A percentile compares a stretch with the other conserved stretches of the same genome.
Conservation (phyloP, 2,888 invertebrate genomes). For the Mongoloraphidia duomilia region DNA sequence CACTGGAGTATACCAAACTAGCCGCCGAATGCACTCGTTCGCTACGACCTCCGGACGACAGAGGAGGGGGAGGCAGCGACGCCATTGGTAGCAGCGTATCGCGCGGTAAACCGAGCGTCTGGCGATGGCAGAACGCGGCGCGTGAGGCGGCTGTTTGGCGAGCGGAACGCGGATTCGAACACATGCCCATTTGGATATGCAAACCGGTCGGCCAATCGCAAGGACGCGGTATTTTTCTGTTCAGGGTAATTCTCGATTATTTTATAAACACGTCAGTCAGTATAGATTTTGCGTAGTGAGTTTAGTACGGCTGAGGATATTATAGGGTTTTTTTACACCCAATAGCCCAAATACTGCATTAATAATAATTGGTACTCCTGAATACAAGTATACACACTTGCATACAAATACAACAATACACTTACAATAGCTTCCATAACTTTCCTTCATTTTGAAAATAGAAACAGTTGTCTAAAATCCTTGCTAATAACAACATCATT, state of each 20-base stretch:
- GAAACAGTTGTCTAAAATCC: too few relatives aligned
- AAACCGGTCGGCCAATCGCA: constrained; percentile 79
- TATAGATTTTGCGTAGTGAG: background rate
- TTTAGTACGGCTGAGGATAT: too few relatives aligned
- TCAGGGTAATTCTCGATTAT: constrained; percentile 40
- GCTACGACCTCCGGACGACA: constrained; percentile 22
- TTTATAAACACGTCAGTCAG: background rate
- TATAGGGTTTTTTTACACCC: too few relatives aligned
- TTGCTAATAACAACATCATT: too few relatives aligned
- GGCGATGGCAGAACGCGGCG: too few relatives aligned
- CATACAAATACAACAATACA: too few relatives aligned
- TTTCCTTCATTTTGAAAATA: too few relatives aligned
- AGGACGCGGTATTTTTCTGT: constrained; percentile 69
- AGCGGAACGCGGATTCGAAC: constrained; percentile 15
- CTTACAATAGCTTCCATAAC: too few relatives aligned
- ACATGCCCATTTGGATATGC: constrained; percentile 63
- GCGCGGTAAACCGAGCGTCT: background rate
- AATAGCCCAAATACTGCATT: too few relatives aligned
- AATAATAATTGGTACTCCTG: too few relatives aligned
- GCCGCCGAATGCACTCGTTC: constrained; percentile 60
- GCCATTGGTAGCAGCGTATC: constrained; percentile 16
- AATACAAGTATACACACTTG: too few relatives aligned
- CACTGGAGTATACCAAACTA: constrained; percentile 69
- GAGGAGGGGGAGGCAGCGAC: constrained; percentile 31
- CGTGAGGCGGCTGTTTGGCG: too few relatives aligned